A percentile compares a stretch with the other conserved stretches of the same genome.
phyloP scores from a whole-genome alignment of 1,140 invertebrate species.

The Panulirus ornatus region DNA sequence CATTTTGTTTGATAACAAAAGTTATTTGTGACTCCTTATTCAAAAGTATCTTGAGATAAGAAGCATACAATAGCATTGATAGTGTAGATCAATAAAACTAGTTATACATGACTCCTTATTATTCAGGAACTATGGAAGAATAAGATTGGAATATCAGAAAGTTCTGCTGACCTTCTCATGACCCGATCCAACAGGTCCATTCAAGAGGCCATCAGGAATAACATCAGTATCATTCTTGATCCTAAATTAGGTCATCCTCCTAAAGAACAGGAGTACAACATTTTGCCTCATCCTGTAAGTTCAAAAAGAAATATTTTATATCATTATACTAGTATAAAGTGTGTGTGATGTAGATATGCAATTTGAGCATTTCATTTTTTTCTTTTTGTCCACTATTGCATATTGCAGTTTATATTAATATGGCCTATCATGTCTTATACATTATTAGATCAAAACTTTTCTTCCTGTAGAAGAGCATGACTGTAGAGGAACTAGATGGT shows the following conservation, averaged over 20 bases:
- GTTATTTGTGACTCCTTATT: no score
- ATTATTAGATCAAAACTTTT: not conserved
- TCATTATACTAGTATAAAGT: no score
- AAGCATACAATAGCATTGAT: no score
- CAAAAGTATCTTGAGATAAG: no score
- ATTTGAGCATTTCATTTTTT: no score
- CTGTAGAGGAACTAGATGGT: slow-evolving; percentile 28
- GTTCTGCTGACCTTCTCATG: slow-evolving; percentile 20
- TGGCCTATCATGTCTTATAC: no score
- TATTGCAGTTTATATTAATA: no score
- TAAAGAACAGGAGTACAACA: slow-evolving; percentile 42
- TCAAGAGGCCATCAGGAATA: slow-evolving; percentile 23
- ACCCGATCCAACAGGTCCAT: slow-evolving; percentile 10
- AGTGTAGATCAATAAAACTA: no score
- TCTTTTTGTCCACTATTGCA: no score
- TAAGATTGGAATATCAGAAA: slow-evolving; percentile 29
- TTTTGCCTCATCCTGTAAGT: slow-evolving; percentile 55
- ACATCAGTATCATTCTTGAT: slow-evolving; percentile 20
- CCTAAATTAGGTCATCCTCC: slow-evolving; percentile 1
- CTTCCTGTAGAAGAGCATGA: slow-evolving; percentile 37
- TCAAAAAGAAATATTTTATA: not conserved
- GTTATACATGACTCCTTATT: not conserved
- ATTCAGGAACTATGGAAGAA: slow-evolving; percentile 44
- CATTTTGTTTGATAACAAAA: no score
- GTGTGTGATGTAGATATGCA: no score